Percentiles rank a stretch among this genome's conserved stretches.
These are phyloP conservation scores for Xestia xanthographa DNA, from an alignment of 2,888 invertebrate species.

Conservation along the genomic window DNA sequence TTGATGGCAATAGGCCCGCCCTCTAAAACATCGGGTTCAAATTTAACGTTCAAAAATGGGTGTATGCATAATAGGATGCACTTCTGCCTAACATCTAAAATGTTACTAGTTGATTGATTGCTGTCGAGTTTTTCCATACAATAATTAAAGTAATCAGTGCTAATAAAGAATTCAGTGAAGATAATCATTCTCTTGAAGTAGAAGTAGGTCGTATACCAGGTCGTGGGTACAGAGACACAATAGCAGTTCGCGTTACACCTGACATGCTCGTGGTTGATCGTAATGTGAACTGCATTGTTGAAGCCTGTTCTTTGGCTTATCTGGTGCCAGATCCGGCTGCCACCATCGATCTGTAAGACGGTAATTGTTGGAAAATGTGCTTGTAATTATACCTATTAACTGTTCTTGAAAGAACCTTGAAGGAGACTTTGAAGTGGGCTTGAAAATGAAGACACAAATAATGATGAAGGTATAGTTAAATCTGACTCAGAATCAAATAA, in stretches of 20 bases:
- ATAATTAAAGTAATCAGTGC: constrained; percentile 18
- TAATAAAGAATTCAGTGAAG: constrained; percentile 20
- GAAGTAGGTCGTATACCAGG: constrained; percentile 43
- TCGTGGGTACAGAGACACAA: constrained; percentile 52
- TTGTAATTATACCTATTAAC: constrained; percentile 25
- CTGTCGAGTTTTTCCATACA: not conserved
- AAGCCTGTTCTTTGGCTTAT: constrained; percentile 47
- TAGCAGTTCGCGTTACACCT: constrained; percentile 29
- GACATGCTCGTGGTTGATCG: constrained; percentile 20
- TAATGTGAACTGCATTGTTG: constrained; percentile 56
- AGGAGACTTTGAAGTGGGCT: not conserved
- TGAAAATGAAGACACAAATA: not conserved
- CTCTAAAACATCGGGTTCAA: not conserved
- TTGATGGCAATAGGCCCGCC: not conserved
- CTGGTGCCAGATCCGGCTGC: constrained; percentile 48
- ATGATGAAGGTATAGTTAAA: not conserved
- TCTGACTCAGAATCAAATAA: no score
- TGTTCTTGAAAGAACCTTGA: not conserved
- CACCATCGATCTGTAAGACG: constrained; percentile 19
- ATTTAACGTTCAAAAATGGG: not conserved
- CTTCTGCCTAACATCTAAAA: not conserved
- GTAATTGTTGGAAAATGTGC: constrained; percentile 41
- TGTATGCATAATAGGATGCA: no score
- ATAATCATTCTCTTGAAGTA: constrained; percentile 26
- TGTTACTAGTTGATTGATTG: not conserved